phyloP scores from a whole-genome alignment of 2,113 vertebrate species.

The Panurus biarmicus region DNA sequence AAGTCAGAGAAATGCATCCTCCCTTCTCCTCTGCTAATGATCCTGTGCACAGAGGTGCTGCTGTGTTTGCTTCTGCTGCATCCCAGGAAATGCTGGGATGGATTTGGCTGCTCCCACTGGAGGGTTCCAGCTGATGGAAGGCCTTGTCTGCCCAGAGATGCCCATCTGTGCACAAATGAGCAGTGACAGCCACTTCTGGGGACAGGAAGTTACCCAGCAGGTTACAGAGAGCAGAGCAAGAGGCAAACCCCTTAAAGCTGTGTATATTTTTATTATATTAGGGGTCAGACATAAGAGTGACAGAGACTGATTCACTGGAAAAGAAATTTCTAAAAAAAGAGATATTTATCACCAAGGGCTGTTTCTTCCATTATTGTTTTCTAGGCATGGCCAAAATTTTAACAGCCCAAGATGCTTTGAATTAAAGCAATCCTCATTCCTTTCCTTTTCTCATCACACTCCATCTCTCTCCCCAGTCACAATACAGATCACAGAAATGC shows the following conservation, averaged over 20 bases:
- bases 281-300: not conserved
- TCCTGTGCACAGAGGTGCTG: not conserved
- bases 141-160: not conserved
- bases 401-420: not conserved
- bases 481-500: not conserved
- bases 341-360: not conserved
- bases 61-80: constrained; percentile 2
- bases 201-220: not conserved
- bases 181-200: not conserved
- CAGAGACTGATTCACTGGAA: not conserved
- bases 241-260: not conserved
- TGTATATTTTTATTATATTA: not conserved
- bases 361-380: not conserved
- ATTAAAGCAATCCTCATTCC: not conserved
- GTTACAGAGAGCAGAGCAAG: not conserved
- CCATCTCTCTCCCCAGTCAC: not conserved
- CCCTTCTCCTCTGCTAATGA: not conserved
- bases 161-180: not conserved
- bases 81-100: not conserved
- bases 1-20: not conserved
- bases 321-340: not conserved
- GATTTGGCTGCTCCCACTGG: not conserved
- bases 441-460: not conserved
- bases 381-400: not conserved
- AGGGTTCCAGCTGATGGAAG: not conserved